Conservation (phyloP, 2,797 vertebrate genomes). For the Ispidina lecontei region DNA sequence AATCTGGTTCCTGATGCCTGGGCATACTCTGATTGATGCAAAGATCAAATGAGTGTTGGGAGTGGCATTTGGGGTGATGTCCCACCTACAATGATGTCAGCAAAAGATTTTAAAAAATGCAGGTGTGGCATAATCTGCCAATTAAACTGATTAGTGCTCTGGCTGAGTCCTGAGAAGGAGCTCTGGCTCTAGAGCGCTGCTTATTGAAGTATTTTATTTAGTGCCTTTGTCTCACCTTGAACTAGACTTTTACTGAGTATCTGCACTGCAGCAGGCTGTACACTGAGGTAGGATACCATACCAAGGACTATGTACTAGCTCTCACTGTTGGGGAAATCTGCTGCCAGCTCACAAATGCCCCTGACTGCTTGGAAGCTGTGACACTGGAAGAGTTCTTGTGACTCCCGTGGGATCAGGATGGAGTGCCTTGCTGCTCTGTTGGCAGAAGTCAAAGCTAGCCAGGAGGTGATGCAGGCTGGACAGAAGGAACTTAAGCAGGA, state of each 20-base stretch:
- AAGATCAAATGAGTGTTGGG: constrained; percentile 57
- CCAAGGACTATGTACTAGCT: neutral
- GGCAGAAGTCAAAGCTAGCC: constrained; percentile 48
- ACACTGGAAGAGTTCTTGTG: neutral
- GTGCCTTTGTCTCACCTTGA: neutral
- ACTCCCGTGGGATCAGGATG: neutral
- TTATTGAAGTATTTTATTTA: neutral
- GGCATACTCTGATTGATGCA: constrained; percentile 40
- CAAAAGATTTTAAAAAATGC: constrained; percentile 68
- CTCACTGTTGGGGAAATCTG: neutral
- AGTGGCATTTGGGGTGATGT: constrained; percentile 59
- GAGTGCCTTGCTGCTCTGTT: constrained; percentile 40
- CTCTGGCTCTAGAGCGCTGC: neutral
- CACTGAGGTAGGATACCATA: neutral
- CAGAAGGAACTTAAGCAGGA: constrained; percentile 68
- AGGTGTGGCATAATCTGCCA: constrained; percentile 68
- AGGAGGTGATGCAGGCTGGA: constrained; percentile 45
- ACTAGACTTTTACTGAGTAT: neutral
- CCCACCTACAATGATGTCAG: constrained; percentile 39
- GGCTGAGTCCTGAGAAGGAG: constrained; percentile 35
- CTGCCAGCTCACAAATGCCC: neutral
- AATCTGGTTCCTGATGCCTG: constrained; percentile 17
- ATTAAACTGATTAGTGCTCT: constrained; percentile 64
- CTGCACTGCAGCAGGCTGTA: neutral
- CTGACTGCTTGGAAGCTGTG: neutral